Conservation (phyloP, 2,797 vertebrate genomes). For the Leptodactylus fallax region DNA sequence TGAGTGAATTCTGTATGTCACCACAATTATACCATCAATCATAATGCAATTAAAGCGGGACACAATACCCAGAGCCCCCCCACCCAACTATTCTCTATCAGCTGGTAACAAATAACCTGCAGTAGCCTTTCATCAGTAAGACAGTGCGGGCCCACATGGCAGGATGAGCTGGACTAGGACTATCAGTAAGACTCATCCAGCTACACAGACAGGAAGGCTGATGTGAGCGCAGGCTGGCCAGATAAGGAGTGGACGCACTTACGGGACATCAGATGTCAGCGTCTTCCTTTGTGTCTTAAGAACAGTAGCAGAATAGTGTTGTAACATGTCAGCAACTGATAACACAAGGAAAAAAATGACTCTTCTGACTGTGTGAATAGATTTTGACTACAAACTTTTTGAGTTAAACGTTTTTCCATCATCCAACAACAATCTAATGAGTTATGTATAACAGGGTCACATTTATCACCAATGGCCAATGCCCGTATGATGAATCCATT, state of each 20-base stretch:
- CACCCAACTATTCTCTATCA: conserved; percentile 28
- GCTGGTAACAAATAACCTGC: conserved; percentile 16
- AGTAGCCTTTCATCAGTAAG: conserved; percentile 54
- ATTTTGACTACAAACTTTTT: background rate
- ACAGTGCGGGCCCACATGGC: background rate
- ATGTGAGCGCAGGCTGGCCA: conserved; percentile 48
- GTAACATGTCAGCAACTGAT: conserved; percentile 18
- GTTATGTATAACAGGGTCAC: background rate
- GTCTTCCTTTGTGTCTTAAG: conserved; percentile 15
- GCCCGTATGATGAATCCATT: no score
- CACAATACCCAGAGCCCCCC: background rate
- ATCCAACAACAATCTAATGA: background rate
- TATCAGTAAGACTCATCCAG: conserved; percentile 57
- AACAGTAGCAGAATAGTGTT: conserved; percentile 25
- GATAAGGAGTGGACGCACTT: conserved; percentile 44
- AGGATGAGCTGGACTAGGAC: conserved; percentile 42
- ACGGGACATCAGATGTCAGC: conserved; percentile 30
- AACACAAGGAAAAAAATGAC: background rate
- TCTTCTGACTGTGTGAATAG: background rate
- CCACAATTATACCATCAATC: background rate
- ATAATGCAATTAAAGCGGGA: background rate
- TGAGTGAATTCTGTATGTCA: background rate
- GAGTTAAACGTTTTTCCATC: background rate
- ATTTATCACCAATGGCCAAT: no score
- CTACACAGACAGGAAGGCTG: conserved; percentile 51